Base-by-base conservation (phyloP, 2,797 vertebrate species). In the Melanotaenia parkinsoni region DNA sequence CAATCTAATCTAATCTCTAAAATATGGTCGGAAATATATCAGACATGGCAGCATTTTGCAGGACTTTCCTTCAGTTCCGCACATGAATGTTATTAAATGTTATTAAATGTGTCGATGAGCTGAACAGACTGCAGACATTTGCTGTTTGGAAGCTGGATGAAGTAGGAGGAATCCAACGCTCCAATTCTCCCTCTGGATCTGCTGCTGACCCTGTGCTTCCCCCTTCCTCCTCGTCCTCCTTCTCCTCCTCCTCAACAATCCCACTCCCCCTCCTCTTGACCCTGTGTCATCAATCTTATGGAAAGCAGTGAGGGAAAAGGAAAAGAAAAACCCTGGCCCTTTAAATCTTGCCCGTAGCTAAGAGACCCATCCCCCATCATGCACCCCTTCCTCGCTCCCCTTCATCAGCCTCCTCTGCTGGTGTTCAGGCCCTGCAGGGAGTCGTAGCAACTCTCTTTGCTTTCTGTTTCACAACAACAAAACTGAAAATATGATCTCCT, bases 221-320 rank as follows among this genome's bases (percentile, higher is more conserved):
- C 38, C 40, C 40, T 43, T 40, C 38, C 38, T 40, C 38, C 1
- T 40, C 38, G 38, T 5, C 24, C 72, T 24, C 72, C 57, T 40
- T 10, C 40, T 43, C n/a, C 65, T 0, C 64, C 72, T 24, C 72
- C 57, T 40, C 12, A 40, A 14, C 11, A 10, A 10, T 13, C 38
- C 38, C 40, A 43, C 40, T 43, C n/a, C 65, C 0, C 64, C 63
- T 26, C 51, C 56, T 58, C 74, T 43, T 81, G 71, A 82, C 80
- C 74, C 60, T 35, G 28, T 68, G 72, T 59, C 84, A 86, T 83
- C 70, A 86, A 81, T 81, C 78, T 76, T 68, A 12, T 22, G 35
- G 62, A 47, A 30, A 66, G 67, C 28, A 1, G 4, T 1, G 45
- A 45, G 14, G 54, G 56, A 26, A 45, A 38, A 43, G 40, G 30